Evolutionary conservation across 2,888 invertebrate genomes (phyloP), one percentile per base, ranked within the genome.

Genomic region (Diarsia dahlii): DNA sequence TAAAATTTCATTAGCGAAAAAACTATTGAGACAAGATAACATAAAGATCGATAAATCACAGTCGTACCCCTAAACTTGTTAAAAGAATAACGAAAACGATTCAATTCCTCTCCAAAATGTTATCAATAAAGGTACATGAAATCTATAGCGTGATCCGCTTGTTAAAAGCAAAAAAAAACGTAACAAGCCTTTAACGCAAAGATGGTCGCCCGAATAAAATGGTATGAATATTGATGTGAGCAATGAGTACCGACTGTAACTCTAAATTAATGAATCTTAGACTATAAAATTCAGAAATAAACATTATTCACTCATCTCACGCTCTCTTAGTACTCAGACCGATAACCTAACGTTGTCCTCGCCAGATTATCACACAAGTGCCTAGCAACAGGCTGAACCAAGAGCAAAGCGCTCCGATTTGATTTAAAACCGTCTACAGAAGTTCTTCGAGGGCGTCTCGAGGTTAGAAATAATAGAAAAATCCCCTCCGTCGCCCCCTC

Each of bases 381-480:
- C 72, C 73, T 71, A 77, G 84, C 84, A 82, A 84, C 82, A 84
- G 71, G 62, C 65, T 45, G n/a, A 60, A 52, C 54, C 23, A 34
- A 20, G n/a, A 71, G n/a, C 46, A 23, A 63, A 83, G 78, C 60
- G 63, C 74, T 80, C 64, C 60, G 45, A 88, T 86, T 82, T 87
- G 75, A 88, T 85, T 79, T 85, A 80, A 70, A 87, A 78, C 64
- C 67, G 78, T 87, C 88, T 84, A 78, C 81, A 79, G 62, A 81
- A 89, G 88, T 89, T 90, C 87, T 89, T 89, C 85, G 88, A 95
- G 95, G 95, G 88, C 94, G 94, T 95, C 94, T 95, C 92, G 95
- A 95, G 95, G 95, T 95, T 94, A 92, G 85, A 89, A 92, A 92
- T 94, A 93, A 93, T 92, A 93, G 92, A 94, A 94, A 94, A 93